Base-by-base conservation (phyloP, 2,113 vertebrate genomes). In the Australoheros scitulus region DNA sequence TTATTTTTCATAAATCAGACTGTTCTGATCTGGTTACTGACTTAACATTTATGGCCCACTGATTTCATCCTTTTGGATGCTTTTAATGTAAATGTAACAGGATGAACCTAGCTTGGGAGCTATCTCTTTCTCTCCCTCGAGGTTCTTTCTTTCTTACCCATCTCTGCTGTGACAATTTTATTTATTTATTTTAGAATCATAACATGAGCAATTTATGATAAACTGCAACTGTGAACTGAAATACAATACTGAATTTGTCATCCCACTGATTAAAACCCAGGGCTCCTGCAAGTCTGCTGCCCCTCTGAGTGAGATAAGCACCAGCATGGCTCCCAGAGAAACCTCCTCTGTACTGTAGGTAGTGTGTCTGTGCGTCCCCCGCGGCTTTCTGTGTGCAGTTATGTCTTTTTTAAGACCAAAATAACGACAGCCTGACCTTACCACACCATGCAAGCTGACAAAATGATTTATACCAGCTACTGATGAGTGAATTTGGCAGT, bases 401-500 rank as follows among this genome's bases (percentile, higher is more conserved):
- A 52, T 74, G 38, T 84, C 57, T 81, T 83, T 63, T 81, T 59
- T 11, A 61, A 61, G n/a, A 52, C 55, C 29, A 41, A 80, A 60
- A 81, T 34, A 88, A 74, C 38, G 84, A 88, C 80, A 87, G 72
- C 26, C 34, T 77, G 90, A 88, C 87, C 82, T 88, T 76, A 88
- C 24, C 84, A 58, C 76, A 84, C 76, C 64, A 76, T 24, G 80
- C 77, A 9, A 80, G 87, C 89, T 86, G 92, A 88, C 89, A 90
- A 57, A 41, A 82, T 79, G 87, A 90, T 86, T 92, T 77, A 75
- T 50, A 61, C 64, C 10, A 2, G 36, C 50, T 47, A 63, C 75
- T 29, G 56, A 78, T 76, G 77, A 90, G 80, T 76, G 76, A 56
- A 85, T 93, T 87, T 88, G 89, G 86, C 89, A 89, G 70, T 38